phyloP scores from a whole-genome alignment of 2,113 vertebrate species.

The Ondatra zibethicus region DNA sequence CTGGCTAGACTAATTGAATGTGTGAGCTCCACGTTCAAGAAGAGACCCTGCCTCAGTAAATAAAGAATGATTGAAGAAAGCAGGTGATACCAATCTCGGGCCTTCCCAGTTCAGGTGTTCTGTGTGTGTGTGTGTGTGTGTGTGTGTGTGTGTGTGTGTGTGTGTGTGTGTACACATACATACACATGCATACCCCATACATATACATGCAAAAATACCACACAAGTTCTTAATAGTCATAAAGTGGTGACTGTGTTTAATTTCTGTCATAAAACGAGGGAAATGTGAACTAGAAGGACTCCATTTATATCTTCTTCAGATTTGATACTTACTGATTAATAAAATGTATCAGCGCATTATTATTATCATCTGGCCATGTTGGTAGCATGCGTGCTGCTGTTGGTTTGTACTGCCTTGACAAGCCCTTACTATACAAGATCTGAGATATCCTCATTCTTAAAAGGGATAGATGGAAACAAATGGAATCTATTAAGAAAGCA shows the following conservation, averaged over 20 bases:
- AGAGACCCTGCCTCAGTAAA: background rate
- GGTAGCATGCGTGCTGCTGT: background rate
- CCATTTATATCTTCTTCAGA: background rate
- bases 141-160: no score
- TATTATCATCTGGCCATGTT: background rate
- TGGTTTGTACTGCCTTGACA: background rate
- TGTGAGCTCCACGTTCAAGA: background rate
- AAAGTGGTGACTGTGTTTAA: background rate
- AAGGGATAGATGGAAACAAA: background rate
- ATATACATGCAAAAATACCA: background rate
- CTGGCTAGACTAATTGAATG: no score
- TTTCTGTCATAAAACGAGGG: background rate
- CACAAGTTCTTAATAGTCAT: background rate
- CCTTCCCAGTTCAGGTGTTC: no score
- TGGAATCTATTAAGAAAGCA: background rate
- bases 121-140: no score
- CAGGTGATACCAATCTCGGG: background rate
- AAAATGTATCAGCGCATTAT: background rate
- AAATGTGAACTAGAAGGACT: background rate
- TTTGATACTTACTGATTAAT: background rate
- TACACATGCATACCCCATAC: background rate
- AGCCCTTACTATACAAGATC: background rate
- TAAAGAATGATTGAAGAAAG: no score
- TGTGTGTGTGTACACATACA: no score
- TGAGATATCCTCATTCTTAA: background rate